phyloP scores from a whole-genome alignment of 2,797 vertebrate genomes.

The Anabacerthia variegaticeps region DNA sequence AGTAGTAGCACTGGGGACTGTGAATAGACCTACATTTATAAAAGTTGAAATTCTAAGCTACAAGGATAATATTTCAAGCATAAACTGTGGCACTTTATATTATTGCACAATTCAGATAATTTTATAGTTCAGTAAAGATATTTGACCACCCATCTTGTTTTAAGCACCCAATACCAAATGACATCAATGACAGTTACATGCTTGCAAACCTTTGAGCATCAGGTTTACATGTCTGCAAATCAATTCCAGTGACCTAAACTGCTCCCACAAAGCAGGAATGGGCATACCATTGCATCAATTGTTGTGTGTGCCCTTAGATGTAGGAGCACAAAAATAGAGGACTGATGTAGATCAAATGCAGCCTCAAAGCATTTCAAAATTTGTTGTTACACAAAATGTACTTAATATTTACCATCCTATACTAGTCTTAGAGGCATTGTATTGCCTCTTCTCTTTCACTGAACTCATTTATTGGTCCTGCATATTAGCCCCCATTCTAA shows the following conservation, averaged over 20 bases:
- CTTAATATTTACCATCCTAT: background rate
- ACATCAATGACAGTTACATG: background rate
- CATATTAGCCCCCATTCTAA: background rate
- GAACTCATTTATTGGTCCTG: background rate
- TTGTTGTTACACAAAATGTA: background rate
- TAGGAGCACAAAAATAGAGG: background rate
- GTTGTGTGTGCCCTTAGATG: background rate
- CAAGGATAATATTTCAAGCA: background rate
- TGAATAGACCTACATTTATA: conserved; percentile 40
- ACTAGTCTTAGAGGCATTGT: background rate
- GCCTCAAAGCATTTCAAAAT: background rate
- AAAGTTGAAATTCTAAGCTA: conserved; percentile 22
- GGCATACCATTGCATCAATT: background rate
- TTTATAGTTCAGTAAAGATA: background rate
- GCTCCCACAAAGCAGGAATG: background rate
- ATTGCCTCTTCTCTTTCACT: background rate
- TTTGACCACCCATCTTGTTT: background rate
- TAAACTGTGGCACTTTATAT: background rate
- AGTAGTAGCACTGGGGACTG: conserved; percentile 7
- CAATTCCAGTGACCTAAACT: background rate
- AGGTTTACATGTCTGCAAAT: background rate
- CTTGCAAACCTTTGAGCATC: background rate
- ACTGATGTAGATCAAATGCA: background rate
- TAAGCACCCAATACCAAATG: background rate
- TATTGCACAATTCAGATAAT: background rate